These are phyloP conservation scores for Cheilosia variabilis DNA, from an alignment of 2,888 invertebrate species.

Conservation along the genomic window DNA sequence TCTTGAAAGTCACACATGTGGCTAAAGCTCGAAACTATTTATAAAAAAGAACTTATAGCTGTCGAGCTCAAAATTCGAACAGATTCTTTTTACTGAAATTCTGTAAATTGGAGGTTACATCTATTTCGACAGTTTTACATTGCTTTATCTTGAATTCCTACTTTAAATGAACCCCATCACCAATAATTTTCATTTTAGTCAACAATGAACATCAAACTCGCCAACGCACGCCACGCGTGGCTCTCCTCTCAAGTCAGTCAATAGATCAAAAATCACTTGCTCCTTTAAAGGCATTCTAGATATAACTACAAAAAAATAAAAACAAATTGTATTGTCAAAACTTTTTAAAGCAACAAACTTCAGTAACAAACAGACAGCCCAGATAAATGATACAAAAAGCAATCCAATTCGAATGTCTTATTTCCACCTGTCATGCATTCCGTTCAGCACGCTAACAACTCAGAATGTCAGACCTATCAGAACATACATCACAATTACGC, in stretches of 20 bases:
- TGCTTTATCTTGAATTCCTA: not conserved
- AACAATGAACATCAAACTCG: not conserved
- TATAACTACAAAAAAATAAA: not conserved
- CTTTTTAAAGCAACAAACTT: not conserved
- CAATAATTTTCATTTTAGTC: slow-evolving; percentile 2
- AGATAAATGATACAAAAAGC: slow-evolving; percentile 41
- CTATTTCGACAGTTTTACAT: not conserved
- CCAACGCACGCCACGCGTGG: slow-evolving; percentile 1
- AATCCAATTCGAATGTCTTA: slow-evolving; percentile 39
- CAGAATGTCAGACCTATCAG: slow-evolving; percentile 32
- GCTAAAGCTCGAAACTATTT: no score
- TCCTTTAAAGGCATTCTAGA: not conserved
- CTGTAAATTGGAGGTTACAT: not conserved
- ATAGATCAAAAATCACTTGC: not conserved
- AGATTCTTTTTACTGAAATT: no score
- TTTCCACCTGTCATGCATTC: slow-evolving; percentile 22
- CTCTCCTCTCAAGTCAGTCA: not conserved
- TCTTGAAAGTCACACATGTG: no score
- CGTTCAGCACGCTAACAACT: slow-evolving; percentile 7
- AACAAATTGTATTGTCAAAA: not conserved
- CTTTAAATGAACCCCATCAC: no score
- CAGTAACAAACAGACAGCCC: not conserved
- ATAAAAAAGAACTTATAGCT: no score
- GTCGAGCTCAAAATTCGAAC: no score
- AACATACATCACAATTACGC: slow-evolving; percentile 49